Evolutionary conservation across 2,113 vertebrate species (phyloP).

Genomic region (Procapra przewalskii): DNA sequence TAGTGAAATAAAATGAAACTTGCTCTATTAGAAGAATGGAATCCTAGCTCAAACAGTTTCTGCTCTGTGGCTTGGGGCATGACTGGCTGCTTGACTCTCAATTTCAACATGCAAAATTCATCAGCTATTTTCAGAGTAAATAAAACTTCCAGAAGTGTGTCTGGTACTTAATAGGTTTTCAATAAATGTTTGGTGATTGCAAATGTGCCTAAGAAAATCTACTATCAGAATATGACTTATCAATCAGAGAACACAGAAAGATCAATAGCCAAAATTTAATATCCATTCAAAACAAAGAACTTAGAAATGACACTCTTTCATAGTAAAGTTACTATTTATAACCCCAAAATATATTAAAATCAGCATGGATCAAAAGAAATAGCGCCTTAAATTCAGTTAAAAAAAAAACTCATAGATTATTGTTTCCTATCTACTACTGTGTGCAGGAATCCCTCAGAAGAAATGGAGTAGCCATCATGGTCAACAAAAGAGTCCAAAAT

Average conservation of each 20-base stretch:
- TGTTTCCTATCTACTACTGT: not conserved
- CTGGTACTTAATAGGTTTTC: not conserved
- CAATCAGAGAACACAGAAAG: not conserved
- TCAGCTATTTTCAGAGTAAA: not conserved
- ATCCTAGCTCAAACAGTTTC: not conserved
- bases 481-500: no score
- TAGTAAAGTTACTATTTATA: not conserved
- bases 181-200: not conserved
- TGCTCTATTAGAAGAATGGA: not conserved
- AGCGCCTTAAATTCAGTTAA: not conserved
- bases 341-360: not conserved
- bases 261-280: not conserved
- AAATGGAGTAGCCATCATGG: no score
- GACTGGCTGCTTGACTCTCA: not conserved
- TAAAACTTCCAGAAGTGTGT: not conserved
- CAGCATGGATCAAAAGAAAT: not conserved
- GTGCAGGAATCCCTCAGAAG: no score
- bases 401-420: not conserved
- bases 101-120: not conserved
- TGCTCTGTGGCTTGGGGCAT: accelerated
- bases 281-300: not conserved
- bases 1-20: not conserved
- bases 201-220: not conserved
- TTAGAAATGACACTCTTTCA: not conserved
- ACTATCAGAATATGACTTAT: not conserved